Base-by-base conservation (phyloP, 2,888 invertebrate species). In the Sturmia bella region DNA sequence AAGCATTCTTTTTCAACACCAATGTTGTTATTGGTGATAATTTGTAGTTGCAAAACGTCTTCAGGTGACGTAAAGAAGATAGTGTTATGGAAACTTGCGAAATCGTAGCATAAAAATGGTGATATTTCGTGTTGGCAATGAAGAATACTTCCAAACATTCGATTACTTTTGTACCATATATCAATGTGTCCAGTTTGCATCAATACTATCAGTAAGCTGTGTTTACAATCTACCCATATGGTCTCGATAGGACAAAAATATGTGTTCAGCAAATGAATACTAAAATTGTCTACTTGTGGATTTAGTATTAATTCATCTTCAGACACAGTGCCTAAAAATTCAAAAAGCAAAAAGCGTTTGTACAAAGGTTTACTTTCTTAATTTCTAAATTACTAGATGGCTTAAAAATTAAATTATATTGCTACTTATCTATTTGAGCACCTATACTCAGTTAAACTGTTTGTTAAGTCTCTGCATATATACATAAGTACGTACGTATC, bases 161-260 rank as follows among this genome's bases (percentile, higher is more conserved):
- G 45, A 3, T 72, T 56, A 1, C 90, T 91, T 54, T 87, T 69
- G 74, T 87, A 90, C 88, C 89, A 89, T 13, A 91, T 87, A 64
- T 90, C 90, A 39, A 91, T 86, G 21, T 86, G 87, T 11, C 91
- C 90, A 64, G 87, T 89, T 61, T 84, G 86, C 0, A 90, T 84
- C 27, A 87, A 87, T 13, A 91, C 78, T 13, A 91, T 59, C 7
- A 89, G 84, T 2, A 89, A 80, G 57, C 87, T 87, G 0, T 82
- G 83, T 0, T 83, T 73, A 11, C 85, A 85, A 3, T 88, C 82
- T 2, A 88, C 39, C 9, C 85, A 85, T 21, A 90, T 83, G n/a
- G 86, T 84, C 61, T 85, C 85, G 0, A 90, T 85, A 5, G 85
- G 66, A 0, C 87, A 83, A 13, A 88, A 85, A 73, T 89, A 89